Evolutionary conservation across 2,113 vertebrate genomes (phyloP).

Genomic region (Oncorhynchus kisutch): DNA sequence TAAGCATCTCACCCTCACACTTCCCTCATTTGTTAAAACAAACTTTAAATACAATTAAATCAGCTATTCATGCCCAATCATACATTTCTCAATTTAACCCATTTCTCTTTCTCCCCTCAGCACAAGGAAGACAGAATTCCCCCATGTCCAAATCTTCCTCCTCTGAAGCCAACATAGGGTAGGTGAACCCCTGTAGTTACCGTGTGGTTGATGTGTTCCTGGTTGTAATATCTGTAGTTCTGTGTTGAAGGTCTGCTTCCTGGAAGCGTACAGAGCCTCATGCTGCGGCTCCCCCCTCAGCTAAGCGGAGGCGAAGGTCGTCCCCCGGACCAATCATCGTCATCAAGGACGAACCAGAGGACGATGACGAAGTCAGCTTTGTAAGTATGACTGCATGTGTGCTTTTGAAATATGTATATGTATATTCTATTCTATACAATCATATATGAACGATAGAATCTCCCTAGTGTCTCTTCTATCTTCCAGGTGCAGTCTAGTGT

Average conservation of each 20-base stretch:
- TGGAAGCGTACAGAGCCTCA: slow-evolving; percentile 66
- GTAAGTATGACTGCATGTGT: slow-evolving; percentile 51
- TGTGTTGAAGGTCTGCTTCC: slow-evolving; percentile 26
- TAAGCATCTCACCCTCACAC: slow-evolving; percentile 5
- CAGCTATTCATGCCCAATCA: background rate
- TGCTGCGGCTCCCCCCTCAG: slow-evolving; percentile 31
- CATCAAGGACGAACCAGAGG: slow-evolving; percentile 78
- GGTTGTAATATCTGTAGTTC: background rate
- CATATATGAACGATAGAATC: background rate
- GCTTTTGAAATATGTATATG: background rate
- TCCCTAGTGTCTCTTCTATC: background rate
- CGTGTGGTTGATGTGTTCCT: background rate
- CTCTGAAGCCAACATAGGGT: slow-evolving; percentile 68
- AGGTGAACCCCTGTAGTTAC: slow-evolving; percentile 19
- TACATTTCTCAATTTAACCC: background rate
- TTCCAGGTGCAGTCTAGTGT: slow-evolving; percentile 69
- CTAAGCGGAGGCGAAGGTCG: slow-evolving; percentile 63
- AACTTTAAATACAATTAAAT: background rate
- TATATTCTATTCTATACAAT: background rate
- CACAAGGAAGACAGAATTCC: slow-evolving; percentile 64
- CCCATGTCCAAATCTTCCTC: slow-evolving; percentile 63
- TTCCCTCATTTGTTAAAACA: background rate
- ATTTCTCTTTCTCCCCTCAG: slow-evolving; percentile 33
- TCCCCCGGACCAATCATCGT: slow-evolving; percentile 75
- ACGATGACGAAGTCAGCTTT: slow-evolving; percentile 75